Conservation (phyloP, 1,140 invertebrate genomes). For the Eupristina koningsbergeri region DNA sequence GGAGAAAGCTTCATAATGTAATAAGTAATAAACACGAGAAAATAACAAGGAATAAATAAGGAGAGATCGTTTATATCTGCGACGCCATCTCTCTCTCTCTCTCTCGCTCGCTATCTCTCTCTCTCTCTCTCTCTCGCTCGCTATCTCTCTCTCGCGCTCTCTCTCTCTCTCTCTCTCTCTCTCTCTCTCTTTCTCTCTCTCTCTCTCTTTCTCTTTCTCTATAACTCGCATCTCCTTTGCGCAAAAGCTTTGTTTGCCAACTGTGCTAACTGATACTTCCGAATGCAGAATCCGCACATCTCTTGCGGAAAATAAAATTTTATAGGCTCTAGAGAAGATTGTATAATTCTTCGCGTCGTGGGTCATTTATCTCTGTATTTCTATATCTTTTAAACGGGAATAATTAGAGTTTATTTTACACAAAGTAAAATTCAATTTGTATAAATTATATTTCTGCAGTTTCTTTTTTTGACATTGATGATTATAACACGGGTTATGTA, state of each 20-base stretch:
- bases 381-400: slow-evolving; percentile 28
- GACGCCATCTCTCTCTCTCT: slow-evolving; percentile 49
- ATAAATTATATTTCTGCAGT: slow-evolving; percentile 13
- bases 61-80: slow-evolving; percentile 64
- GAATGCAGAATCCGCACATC: slow-evolving; percentile 13
- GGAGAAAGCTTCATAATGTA: slow-evolving; percentile 30
- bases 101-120: slow-evolving; percentile 38
- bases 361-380: slow-evolving; percentile 6
- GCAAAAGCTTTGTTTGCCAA: slow-evolving; percentile 31
- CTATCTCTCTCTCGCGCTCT: no score
- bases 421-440: slow-evolving; percentile 22
- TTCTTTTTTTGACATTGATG: neutral
- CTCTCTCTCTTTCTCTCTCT: slow-evolving; percentile 49
- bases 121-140: slow-evolving; percentile 48
- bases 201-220: no score
- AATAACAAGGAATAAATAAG: slow-evolving; percentile 69
- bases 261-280: slow-evolving; percentile 32
- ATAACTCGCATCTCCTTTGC: neutral
- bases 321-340: slow-evolving; percentile 16
- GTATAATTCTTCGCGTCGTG: slow-evolving; percentile 7
- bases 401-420: slow-evolving; percentile 14
- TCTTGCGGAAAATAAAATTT: slow-evolving; percentile 23
- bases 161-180: slow-evolving; percentile 48
- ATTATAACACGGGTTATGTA: neutral
- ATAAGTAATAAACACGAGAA: slow-evolving; percentile 60